Evolutionary conservation across 2,797 vertebrate genomes (phyloP), one percentile per base, ranked within the genome.

Genomic region (Takifugu ocellatus): DNA sequence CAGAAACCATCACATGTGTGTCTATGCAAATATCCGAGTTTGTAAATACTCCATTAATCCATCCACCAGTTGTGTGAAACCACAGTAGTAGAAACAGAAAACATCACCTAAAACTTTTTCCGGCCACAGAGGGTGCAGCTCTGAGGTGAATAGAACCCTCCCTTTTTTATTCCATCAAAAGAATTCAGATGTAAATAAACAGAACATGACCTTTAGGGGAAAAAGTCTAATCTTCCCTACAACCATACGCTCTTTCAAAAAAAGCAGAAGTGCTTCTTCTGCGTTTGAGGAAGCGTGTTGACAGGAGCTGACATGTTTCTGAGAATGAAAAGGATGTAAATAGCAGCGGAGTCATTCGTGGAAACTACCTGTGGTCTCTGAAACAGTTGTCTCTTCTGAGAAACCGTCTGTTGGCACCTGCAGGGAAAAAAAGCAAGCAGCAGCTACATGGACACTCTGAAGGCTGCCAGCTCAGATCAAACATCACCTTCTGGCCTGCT

Each of bases 281-380:
- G 27, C 0, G 1, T 16, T 61, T 39, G 24, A 4, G 17, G 43
- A 24, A 57, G 9, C 2, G 6, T 33, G 33, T 33, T 33, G 9
- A n/a, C n/a, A 16, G 0, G 0, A 8, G 46, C 56, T 6, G 12
- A 14, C 52, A 3, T 5, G 16, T 36, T 83, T 86, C 85, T 82
- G 27, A 70, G 85, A 86, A 84, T 0, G 10, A 71, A 64, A 56
- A 56, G 83, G 81, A 84, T 84, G 51, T 64, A 29, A 64, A 51
- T 6, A 6, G 1, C 0, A n/a, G 61, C 39, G 3, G 33, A 2
- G 62, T 56, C 49, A 62, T 84, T 86, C 71, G 48, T 11, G 26
- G 78, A 86, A 87, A 67, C 29, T 25, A 57, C 24, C 42, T 68
- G 66, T 61, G 72, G 67, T 75, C 61, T 52, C 31, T 2, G 9